Percentiles rank a stretch among this genome's conserved stretches.
phyloP scores from a whole-genome alignment of 2,797 vertebrate species.

The Rhynchonycteris naso region DNA sequence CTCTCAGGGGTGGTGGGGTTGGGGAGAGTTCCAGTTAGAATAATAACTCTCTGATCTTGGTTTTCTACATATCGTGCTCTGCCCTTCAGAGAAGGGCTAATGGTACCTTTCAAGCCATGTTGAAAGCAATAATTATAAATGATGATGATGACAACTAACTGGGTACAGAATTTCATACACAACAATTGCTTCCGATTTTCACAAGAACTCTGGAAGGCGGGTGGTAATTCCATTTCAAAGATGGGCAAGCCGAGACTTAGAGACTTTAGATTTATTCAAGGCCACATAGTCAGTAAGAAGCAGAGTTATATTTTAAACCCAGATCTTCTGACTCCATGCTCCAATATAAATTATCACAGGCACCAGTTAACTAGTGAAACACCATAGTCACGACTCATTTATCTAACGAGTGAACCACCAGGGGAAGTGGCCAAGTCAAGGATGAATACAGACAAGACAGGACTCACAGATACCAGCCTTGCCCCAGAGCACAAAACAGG shows the following conservation, averaged over 20 bases:
- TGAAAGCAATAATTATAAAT: neutral
- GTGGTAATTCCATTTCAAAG: neutral
- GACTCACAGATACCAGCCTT: neutral
- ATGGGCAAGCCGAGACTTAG: neutral
- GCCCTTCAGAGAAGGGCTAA: conserved; percentile 16
- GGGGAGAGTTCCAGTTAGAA: neutral
- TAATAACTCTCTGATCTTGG: neutral
- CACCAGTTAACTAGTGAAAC: neutral
- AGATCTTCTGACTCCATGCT: neutral
- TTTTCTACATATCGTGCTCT: neutral
- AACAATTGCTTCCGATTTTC: neutral
- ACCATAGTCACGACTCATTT: neutral
- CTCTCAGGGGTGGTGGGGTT: no score
- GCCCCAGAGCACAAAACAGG: neutral
- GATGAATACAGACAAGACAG: neutral
- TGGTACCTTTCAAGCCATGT: neutral
- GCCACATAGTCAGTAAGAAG: neutral
- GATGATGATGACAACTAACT: neutral
- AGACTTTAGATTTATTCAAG: neutral
- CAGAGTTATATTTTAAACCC: conserved; percentile 10
- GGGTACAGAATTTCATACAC: neutral
- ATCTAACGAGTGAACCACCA: neutral
- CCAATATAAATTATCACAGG: neutral
- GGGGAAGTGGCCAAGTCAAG: neutral
- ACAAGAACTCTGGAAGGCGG: conserved; percentile 1